A percentile compares a stretch with the other conserved stretches of the same genome.
phyloP scores from a whole-genome alignment of 2,888 invertebrate genomes.

The Lobophora halterata region DNA sequence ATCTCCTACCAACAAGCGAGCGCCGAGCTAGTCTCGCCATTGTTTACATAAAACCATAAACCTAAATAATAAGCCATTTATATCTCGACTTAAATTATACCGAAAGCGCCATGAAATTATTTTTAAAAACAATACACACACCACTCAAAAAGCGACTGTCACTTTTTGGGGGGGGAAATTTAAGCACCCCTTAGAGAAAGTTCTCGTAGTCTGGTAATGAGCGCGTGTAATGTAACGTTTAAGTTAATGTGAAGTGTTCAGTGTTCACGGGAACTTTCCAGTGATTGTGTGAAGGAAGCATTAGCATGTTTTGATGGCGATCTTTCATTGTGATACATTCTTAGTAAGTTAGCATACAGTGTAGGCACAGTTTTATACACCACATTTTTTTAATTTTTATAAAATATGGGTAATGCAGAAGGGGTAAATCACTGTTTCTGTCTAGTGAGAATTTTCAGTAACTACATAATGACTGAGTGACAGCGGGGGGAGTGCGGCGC shows the following conservation, averaged over 20 bases:
- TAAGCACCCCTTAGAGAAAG: slow-evolving; percentile 49
- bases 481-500: too few relatives aligned
- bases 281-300: slow-evolving; percentile 23
- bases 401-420: too few relatives aligned
- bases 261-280: slow-evolving; percentile 40
- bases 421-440: too few relatives aligned
- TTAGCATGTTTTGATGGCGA: slow-evolving; percentile 14
- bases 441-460: too few relatives aligned
- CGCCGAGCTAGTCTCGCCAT: too few relatives aligned
- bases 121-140: slow-evolving; percentile 3
- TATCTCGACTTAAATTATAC: too few relatives aligned
- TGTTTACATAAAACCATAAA: too few relatives aligned
- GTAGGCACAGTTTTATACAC: too few relatives aligned
- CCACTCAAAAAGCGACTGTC: slow-evolving; percentile 22
- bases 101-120: neutral
- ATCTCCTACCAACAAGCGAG: too few relatives aligned
- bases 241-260: slow-evolving; percentile 47
- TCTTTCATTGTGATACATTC: slow-evolving; percentile 12
- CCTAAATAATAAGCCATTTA: too few relatives aligned
- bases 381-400: too few relatives aligned
- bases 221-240: slow-evolving; percentile 48
- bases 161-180: slow-evolving; percentile 48
- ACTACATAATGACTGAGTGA: too few relatives aligned
- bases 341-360: slow-evolving; percentile 9
- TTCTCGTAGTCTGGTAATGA: slow-evolving; percentile 48